These are phyloP conservation scores for Chloroclystis v-ata DNA, from an alignment of 2,888 invertebrate species.

Conservation along the genomic window DNA sequence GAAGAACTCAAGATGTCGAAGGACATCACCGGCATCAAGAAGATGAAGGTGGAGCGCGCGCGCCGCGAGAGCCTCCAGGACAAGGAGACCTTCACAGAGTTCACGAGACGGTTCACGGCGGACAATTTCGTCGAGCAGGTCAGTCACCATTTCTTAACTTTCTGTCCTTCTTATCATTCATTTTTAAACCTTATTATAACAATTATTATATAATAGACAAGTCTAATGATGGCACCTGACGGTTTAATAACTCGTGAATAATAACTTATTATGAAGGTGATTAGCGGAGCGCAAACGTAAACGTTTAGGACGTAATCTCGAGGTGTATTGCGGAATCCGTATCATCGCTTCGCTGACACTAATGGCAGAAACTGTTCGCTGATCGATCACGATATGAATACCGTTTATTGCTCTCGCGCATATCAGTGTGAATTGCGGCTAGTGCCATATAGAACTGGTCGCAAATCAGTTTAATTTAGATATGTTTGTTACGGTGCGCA, in stretches of 20 bases:
- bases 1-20: conserved; percentile 95
- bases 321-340: conserved; percentile 7
- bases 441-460: too few species aligned
- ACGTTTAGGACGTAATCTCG: conserved; percentile 9
- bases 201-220: too few species aligned
- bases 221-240: conserved; percentile 27
- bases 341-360: conserved; percentile 19
- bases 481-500: conserved; percentile 1
- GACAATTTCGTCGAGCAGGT: conserved; percentile 95
- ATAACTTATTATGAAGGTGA: conserved; percentile 3
- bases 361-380: conserved; percentile 24
- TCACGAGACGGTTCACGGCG: conserved; percentile 89
- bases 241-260: conserved; percentile 14
- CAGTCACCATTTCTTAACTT: conserved; percentile 49
- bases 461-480: too few species aligned
- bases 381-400: conserved; percentile 27
- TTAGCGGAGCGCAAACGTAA: conserved; percentile 13
- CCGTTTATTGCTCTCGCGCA: conserved; percentile 20
- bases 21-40: conserved; percentile 95
- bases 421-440: conserved; percentile 8
- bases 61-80: conserved; percentile 90
- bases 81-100: conserved; percentile 89
- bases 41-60: conserved; percentile 92
- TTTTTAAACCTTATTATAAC: too few species aligned
- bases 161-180: conserved; percentile 24